phyloP scores from a whole-genome alignment of 2,797 vertebrate species.

The Premnoplex brunnescens region DNA sequence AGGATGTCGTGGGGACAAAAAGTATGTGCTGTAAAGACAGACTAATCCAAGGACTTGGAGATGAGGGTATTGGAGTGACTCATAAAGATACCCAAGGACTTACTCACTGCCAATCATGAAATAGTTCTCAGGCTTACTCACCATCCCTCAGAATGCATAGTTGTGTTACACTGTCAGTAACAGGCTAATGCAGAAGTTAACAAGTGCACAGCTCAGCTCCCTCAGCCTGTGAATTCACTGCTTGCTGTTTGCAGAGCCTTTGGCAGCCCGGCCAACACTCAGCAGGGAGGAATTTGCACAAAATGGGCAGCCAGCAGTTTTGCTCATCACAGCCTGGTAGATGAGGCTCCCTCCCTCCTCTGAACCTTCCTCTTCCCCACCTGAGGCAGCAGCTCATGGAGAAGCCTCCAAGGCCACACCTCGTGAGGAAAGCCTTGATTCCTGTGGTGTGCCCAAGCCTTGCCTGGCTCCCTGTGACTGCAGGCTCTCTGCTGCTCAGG shows the following conservation, averaged over 20 bases:
- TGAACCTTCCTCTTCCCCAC: not conserved
- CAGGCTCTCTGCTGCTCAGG: not conserved
- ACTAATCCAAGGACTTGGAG: not conserved
- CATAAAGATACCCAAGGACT: not conserved
- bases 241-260: not conserved
- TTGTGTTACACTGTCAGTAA: not conserved
- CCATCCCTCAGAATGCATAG: not conserved
- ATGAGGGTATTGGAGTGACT: not conserved
- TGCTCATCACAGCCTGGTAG: not conserved
- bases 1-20: conserved; percentile 9
- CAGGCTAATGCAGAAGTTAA: not conserved
- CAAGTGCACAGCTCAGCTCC: not conserved
- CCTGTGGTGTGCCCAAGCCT: not conserved
- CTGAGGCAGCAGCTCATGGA: not conserved
- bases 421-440: not conserved
- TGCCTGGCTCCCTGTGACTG: not conserved
- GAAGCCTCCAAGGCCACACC: not conserved
- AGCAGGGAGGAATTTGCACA: not conserved
- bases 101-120: not conserved
- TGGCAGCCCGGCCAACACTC: not conserved
- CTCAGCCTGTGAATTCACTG: not conserved
- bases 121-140: not conserved
- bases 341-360: not conserved
- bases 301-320: not conserved
- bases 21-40: not conserved